These are phyloP conservation scores for Cheiracanthium punctorium DNA, from an alignment of 2,888 invertebrate species.

Conservation along the genomic window DNA sequence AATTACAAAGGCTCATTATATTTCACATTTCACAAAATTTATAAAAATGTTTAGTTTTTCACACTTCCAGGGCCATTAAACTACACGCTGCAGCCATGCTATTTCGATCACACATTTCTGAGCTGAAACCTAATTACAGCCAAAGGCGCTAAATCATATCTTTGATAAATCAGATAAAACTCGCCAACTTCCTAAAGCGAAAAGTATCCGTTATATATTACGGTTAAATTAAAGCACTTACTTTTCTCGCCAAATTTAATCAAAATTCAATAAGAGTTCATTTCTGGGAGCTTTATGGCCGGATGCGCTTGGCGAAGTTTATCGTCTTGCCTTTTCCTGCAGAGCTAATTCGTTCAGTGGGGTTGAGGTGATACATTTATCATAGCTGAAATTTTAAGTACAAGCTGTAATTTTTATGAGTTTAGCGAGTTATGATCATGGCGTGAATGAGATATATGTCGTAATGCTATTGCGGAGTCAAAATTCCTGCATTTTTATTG, in stretches of 20 bases:
- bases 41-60: too few relatives aligned
- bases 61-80: too few relatives aligned
- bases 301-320: constrained; percentile 13
- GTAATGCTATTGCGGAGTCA: neutral
- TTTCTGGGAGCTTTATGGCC: constrained; percentile 8
- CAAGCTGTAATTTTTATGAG: constrained; percentile 5
- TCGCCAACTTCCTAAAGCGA: constrained; percentile 11
- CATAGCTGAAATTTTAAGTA: constrained; percentile 12
- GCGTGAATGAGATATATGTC: neutral
- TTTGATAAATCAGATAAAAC: constrained; percentile 13
- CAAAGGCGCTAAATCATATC: neutral
- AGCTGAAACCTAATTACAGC: neutral
- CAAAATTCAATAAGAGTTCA: constrained; percentile 13
- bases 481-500: neutral
- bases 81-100: too few relatives aligned
- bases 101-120: too few relatives aligned
- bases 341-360: constrained; percentile 1
- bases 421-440: neutral
- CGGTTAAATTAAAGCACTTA: constrained; percentile 10
- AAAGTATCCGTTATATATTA: constrained; percentile 2
- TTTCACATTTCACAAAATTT: too few relatives aligned
- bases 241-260: constrained; percentile 7
- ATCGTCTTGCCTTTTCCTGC: constrained; percentile 4
- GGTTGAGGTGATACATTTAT: neutral
- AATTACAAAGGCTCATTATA: too few relatives aligned